Percentiles rank a stretch among this genome's conserved stretches.
Evolutionary conservation across 2,888 invertebrate species (phyloP).

Genomic region (Hipparchia semele): DNA sequence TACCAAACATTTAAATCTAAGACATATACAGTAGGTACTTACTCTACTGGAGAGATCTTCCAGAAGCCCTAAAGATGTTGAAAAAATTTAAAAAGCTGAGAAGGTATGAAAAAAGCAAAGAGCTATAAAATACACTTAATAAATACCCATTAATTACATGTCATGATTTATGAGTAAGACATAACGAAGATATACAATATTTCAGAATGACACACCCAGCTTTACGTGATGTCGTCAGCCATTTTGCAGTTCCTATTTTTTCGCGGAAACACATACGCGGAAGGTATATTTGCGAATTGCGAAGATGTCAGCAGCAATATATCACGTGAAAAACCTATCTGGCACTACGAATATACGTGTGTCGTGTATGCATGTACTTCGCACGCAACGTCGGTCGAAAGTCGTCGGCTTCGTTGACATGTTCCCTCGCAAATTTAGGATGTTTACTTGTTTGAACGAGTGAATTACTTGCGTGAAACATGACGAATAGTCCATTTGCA

Average conservation of each 20-base stretch:
- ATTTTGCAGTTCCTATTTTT: neutral
- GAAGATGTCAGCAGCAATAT: conserved; percentile 7
- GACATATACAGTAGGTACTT: too few species aligned
- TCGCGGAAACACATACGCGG: neutral
- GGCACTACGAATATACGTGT: neutral
- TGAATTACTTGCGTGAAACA: conserved; percentile 29
- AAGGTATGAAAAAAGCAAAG: too few species aligned
- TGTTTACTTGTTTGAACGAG: conserved; percentile 48
- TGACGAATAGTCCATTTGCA: neutral
- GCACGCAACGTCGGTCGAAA: conserved; percentile 45
- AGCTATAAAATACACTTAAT: too few species aligned
- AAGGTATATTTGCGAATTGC: neutral
- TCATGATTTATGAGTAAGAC: too few species aligned
- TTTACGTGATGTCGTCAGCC: neutral
- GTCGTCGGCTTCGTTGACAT: conserved; percentile 49
- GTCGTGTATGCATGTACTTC: conserved; percentile 1
- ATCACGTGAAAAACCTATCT: conserved; percentile 8
- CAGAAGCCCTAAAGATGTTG: too few species aligned
- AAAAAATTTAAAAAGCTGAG: too few species aligned
- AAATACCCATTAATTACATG: too few species aligned
- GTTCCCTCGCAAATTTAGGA: conserved; percentile 56
- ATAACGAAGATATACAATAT: too few species aligned
- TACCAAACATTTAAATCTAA: too few species aligned
- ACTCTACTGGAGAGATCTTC: too few species aligned
- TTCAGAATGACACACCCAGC: neutral